Evolutionary conservation across 2,113 vertebrate species (phyloP), one percentile per base, ranked within the genome.

Genomic region (Phyllostomus hastatus): DNA sequence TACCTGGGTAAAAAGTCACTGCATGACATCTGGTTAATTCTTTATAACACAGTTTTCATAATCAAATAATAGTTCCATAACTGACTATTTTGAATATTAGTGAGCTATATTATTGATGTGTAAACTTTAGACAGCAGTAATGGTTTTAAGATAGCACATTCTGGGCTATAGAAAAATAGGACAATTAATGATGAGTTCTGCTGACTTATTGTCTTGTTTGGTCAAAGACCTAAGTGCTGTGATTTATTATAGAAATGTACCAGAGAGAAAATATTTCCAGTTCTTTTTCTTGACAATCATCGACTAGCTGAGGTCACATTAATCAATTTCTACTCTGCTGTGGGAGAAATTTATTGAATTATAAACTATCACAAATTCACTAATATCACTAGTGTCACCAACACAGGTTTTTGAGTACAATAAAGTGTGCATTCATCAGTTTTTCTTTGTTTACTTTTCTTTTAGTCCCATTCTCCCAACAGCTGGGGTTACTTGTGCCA

Each of bases 201-300:
- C 7, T 78, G 57, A 64, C 84, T 78, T 48, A 90, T 85, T 95
- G 28, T 83, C 69, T 96, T 66, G 16, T 86, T 83, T 84, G 79
- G 38, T 75, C 50, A 95, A 94, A 97, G n/a, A 80, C 15, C 7
- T 70, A 88, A 92, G 1, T 41, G 31, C 22, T 95, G 17, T 94
- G 57, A 95, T 97, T 90, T 95, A 96, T 88, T 67, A 22, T 41
- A 78, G 70, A 15, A 90, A 90, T 70, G 52, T 81, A 81, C 19
- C 48, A 75, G 52, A 88, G 33, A 33, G 15, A 72, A 96, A 93
- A 82, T n/a, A 43, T 5, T 92, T 92, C 11, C 20, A 75, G 70
- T 95, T 85, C 78, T 78, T 93, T 84, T 89, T 48, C 54, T 69
- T 95, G 85, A 82, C 72, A 94, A 90, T 64, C 19, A 70, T 80